Conservation (phyloP, 2,888 invertebrate species). For the Amphipoea lucens region DNA sequence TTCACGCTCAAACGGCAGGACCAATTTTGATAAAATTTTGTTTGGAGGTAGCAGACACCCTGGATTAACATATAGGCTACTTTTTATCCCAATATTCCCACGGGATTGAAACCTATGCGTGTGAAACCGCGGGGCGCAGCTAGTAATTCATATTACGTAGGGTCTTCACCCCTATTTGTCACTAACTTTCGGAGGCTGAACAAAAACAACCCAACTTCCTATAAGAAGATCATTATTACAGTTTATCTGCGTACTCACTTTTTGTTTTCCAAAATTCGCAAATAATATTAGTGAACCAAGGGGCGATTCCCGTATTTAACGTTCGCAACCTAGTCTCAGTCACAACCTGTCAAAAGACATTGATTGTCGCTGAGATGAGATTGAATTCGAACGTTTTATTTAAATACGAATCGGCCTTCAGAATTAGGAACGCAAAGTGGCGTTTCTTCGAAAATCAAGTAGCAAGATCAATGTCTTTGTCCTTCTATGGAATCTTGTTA, state of each 20-base stretch:
- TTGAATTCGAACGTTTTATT: background rate
- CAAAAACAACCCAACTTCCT: conserved; percentile 4
- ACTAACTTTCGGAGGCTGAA: background rate
- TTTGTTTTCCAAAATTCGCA: background rate
- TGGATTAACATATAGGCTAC: no score
- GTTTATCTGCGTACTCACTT: background rate
- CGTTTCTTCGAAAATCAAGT: conserved; percentile 5
- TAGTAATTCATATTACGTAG: background rate
- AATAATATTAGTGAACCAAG: background rate
- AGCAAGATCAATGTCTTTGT: conserved; percentile 42
- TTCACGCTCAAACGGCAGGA: no score
- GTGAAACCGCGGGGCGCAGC: no score
- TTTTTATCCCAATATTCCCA: no score
- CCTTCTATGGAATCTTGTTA: conserved; percentile 38
- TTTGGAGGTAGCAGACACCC: no score
- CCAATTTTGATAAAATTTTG: no score
- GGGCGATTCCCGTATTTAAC: background rate
- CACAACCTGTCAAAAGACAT: background rate
- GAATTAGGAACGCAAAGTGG: conserved; percentile 3
- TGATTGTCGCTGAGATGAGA: background rate
- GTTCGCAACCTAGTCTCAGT: background rate
- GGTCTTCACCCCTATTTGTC: background rate
- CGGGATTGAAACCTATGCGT: no score
- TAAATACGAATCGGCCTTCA: background rate
- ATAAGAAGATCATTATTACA: background rate